Evolutionary conservation across 2,113 vertebrate genomes (phyloP).

Genomic region (Hydrolagus affinis): DNA sequence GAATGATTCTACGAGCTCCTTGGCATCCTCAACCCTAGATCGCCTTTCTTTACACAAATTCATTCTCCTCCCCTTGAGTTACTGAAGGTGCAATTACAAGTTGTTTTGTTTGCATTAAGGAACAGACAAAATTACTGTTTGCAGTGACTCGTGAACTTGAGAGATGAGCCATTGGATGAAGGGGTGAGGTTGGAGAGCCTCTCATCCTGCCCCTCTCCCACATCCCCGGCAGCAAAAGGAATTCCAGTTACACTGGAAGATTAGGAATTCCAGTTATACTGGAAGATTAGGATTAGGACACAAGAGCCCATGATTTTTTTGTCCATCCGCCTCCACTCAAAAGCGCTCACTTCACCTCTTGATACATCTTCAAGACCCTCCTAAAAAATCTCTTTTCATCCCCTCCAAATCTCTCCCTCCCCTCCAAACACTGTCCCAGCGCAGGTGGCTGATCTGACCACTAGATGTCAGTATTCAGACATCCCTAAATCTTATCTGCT

Average conservation of each 20-base stretch:
- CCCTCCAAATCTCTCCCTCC: no score
- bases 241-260: no score
- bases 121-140: not conserved
- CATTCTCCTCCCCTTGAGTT: not conserved
- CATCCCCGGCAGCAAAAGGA: no score
- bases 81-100: constrained; percentile 13
- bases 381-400: no score
- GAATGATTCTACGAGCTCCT: not conserved
- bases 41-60: not conserved
- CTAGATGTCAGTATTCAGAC: constrained; percentile 16
- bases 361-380: no score
- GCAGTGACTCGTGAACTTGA: not conserved
- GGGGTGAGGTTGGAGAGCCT: not conserved
- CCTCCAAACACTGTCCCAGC: no score
- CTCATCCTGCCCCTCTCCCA: no score
- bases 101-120: not conserved
- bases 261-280: no score
- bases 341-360: no score
- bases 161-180: not conserved
- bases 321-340: no score
- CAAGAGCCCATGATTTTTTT: no score
- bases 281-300: no score
- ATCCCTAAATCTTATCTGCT: not conserved
- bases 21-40: not conserved
- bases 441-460: not conserved